Base-by-base conservation (phyloP, 2,888 invertebrate species). In the Tetragonisca angustula region DNA sequence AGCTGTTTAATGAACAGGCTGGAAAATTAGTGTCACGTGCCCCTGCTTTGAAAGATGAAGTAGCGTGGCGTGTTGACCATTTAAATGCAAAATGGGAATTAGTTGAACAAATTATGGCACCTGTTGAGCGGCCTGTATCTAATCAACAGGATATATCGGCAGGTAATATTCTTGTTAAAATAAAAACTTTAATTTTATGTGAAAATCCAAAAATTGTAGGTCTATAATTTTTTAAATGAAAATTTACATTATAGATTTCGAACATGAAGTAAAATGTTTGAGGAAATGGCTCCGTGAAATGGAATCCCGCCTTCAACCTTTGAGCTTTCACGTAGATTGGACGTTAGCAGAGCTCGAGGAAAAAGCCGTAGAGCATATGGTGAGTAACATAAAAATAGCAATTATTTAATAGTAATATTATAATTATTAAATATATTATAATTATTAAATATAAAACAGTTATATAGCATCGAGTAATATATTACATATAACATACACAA, bases 281-380 rank as follows among this genome's bases (percentile, higher is more conserved):
- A 96, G 97, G 59, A 97, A 97, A 91, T 98, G 98, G 98, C 95
- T 98, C 89, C 97, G 97, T 91, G 97, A 97, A 90, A 98, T 98
- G 96, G 98, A 98, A 94, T 96, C 96, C 15, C 96, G 97, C 71
- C 95, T 98, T 87, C 96, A 96, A 87, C 97, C 97, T 71, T 95
- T 98, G 89, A 96, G 97, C 85, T 96, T 97, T 81, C 96, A 97
- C 64, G 95, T 96, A 84, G 96, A 96, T 92, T 97, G 97, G 95
- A 96, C 96, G 80, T 96, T 96, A 94, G 95, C 95, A 93, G 97
- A 98, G 92, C 95, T 98, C 90, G 96, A 97, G 94, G 96, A 97
- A 89, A 97, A 97, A 94, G 96, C 97, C 88, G 96, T 96, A 90
- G 97, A 97, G 94, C 97, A 98, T 95, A 97, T 98, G 98, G 98